These are phyloP conservation scores for Nannobrachium achirus DNA, from an alignment of 2,113 vertebrate species.

Conservation along the genomic window DNA sequence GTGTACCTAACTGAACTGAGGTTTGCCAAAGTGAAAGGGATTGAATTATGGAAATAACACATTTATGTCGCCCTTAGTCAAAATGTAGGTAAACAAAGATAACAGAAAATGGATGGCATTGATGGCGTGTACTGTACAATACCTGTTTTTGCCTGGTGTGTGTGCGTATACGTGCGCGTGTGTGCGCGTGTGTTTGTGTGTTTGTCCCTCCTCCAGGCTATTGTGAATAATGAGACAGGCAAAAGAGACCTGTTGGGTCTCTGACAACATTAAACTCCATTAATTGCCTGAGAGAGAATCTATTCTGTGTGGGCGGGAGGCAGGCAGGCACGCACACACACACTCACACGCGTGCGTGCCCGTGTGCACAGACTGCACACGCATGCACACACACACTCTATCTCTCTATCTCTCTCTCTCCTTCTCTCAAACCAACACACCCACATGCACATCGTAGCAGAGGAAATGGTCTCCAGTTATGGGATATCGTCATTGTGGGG, in stretches of 20 bases:
- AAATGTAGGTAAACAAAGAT: too few relatives aligned
- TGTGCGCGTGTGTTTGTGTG: slow-evolving; percentile 3
- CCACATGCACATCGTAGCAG: slow-evolving; percentile 31
- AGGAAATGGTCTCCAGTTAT: slow-evolving; percentile 16
- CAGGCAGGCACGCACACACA: slow-evolving; percentile 25
- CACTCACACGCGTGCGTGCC: background rate
- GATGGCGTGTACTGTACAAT: too few relatives aligned
- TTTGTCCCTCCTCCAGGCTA: slow-evolving; percentile 45
- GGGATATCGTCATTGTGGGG: too few relatives aligned
- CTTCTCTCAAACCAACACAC: background rate
- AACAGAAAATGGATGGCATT: too few relatives aligned
- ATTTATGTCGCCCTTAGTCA: too few relatives aligned
- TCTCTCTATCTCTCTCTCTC: too few relatives aligned
- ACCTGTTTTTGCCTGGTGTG: background rate
- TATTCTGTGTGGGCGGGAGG: slow-evolving; percentile 30
- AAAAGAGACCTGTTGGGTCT: slow-evolving; percentile 61
- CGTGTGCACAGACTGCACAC: slow-evolving; percentile 3
- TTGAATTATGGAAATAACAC: too few relatives aligned
- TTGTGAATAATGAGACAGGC: slow-evolving; percentile 61
- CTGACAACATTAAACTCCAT: slow-evolving; percentile 65
- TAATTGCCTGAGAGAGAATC: slow-evolving; percentile 70
- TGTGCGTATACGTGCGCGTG: slow-evolving; percentile 14
- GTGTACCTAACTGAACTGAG: too few relatives aligned
- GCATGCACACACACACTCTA: slow-evolving; percentile 6
- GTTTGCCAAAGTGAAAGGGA: too few relatives aligned